Conservation (phyloP, 2,888 invertebrate genomes). For the Crioceris asparagi region DNA sequence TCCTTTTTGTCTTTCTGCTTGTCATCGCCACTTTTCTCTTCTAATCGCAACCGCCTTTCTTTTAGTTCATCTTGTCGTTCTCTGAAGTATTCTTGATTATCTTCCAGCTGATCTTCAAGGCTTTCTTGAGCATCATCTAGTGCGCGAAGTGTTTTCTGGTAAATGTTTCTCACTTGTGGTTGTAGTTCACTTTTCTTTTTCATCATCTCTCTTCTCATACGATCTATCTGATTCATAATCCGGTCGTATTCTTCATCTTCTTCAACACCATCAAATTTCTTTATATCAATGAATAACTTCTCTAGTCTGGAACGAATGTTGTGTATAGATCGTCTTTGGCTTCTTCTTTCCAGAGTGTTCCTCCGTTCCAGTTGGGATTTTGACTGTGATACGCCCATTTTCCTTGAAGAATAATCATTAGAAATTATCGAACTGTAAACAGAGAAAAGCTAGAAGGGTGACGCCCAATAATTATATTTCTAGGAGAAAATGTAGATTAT, state of each 20-base stretch:
- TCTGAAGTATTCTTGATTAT: slow-evolving; percentile 16
- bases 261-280: slow-evolving; percentile 21
- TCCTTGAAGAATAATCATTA: slow-evolving; percentile 4
- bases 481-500: no score
- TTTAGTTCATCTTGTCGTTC: slow-evolving; percentile 8
- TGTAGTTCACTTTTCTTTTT: slow-evolving; percentile 19
- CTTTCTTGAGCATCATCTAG: slow-evolving; percentile 18
- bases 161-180: slow-evolving; percentile 20
- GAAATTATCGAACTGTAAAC: no score
- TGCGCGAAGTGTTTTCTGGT: slow-evolving; percentile 18
- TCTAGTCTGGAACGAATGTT: slow-evolving; percentile 20
- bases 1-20: no score
- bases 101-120: slow-evolving; percentile 17
- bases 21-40: neutral
- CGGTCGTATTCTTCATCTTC: slow-evolving; percentile 17
- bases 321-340: slow-evolving; percentile 21
- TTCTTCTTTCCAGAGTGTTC: slow-evolving; percentile 22
- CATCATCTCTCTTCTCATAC: slow-evolving; percentile 16
- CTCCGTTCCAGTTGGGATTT: slow-evolving; percentile 24
- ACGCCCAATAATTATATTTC: no score
- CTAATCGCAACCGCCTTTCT: neutral
- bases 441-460: no score
- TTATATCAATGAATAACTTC: slow-evolving; percentile 18
- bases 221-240: slow-evolving; percentile 16
- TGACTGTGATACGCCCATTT: slow-evolving; percentile 20